Percentiles rank a stretch among this genome's conserved stretches.
These are phyloP conservation scores for Drosophila paranaensis DNA, from an alignment of 2,888 invertebrate genomes.

Conservation along the genomic window DNA sequence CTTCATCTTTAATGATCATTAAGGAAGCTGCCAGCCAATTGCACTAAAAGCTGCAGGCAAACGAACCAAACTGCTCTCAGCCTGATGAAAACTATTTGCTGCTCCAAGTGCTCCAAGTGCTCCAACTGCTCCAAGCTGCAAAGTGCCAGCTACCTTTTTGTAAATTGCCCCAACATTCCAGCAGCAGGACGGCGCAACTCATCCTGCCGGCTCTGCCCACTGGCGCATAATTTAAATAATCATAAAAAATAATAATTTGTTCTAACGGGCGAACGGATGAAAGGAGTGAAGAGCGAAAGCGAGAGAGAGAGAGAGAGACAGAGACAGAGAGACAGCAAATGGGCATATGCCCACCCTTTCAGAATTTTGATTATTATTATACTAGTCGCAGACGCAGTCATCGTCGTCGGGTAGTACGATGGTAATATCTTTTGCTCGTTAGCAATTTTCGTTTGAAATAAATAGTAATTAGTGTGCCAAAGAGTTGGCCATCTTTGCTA, in stretches of 20 bases:
- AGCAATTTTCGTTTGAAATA: conserved; percentile 80
- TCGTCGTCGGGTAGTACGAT: conserved; percentile 19
- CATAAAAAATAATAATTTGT: conserved; percentile 80
- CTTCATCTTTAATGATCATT: conserved; percentile 79
- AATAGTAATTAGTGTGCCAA: conserved; percentile 78
- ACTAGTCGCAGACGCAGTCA: conserved; percentile 10
- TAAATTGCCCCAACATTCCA: conserved; percentile 75
- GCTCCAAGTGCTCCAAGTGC: conserved; percentile 40
- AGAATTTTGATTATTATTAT: conserved; percentile 57
- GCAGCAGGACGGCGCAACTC: conserved; percentile 34
- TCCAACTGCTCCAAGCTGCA: conserved; percentile 50
- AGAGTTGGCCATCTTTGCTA: conserved; percentile 62
- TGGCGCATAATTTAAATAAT: conserved; percentile 78
- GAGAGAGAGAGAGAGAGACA: too few relatives aligned
- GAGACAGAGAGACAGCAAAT: neutral
- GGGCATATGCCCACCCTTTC: conserved; percentile 20
- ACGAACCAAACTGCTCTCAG: conserved; percentile 53
- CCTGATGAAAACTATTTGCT: conserved; percentile 80
- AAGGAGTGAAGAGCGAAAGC: neutral
- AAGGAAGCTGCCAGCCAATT: conserved; percentile 77
- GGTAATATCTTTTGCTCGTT: conserved; percentile 79
- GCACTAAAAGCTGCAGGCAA: conserved; percentile 77
- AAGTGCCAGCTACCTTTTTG: conserved; percentile 70
- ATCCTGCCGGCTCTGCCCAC: conserved; percentile 56
- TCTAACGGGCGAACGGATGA: conserved; percentile 51